These are phyloP conservation scores for Drosophila stalkeri DNA, from an alignment of 2,888 invertebrate genomes.

Conservation along the genomic window DNA sequence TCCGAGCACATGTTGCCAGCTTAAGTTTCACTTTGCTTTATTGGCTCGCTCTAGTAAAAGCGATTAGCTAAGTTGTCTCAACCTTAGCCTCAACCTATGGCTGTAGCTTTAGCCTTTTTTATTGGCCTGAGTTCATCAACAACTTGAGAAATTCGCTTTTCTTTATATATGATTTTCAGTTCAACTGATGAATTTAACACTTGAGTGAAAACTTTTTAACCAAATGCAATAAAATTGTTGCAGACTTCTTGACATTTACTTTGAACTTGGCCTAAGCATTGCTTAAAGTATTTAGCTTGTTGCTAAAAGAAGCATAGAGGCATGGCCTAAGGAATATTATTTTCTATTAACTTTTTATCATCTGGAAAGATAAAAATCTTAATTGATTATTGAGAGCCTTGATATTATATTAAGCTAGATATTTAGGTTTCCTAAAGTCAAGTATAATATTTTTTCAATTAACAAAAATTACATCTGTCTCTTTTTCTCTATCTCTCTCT, in stretches of 20 bases:
- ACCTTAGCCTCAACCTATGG: slow-evolving; percentile 7
- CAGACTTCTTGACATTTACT: neutral
- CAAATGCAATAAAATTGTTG: neutral
- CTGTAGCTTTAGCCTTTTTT: neutral
- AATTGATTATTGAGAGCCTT: neutral
- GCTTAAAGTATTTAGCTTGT: neutral
- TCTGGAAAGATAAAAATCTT: neutral
- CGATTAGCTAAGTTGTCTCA: slow-evolving; percentile 17
- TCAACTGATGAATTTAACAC: neutral
- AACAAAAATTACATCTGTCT: no score
- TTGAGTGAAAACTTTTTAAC: neutral
- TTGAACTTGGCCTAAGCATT: neutral
- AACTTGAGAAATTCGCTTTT: neutral
- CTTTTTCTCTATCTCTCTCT: no score
- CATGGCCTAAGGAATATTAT: neutral
- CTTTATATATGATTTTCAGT: neutral
- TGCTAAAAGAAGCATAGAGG: neutral
- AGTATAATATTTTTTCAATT: no score
- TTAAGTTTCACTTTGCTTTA: slow-evolving; percentile 14
- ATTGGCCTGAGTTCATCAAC: slow-evolving; percentile 2
- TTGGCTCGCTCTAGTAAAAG: slow-evolving; percentile 9
- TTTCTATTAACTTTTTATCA: neutral
- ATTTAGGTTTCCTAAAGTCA: no score
- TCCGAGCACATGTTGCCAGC: slow-evolving; percentile 15
- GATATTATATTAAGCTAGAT: no score